Conservation (phyloP, 1,140 invertebrate genomes). For the Pentalonia nigronervosa region DNA sequence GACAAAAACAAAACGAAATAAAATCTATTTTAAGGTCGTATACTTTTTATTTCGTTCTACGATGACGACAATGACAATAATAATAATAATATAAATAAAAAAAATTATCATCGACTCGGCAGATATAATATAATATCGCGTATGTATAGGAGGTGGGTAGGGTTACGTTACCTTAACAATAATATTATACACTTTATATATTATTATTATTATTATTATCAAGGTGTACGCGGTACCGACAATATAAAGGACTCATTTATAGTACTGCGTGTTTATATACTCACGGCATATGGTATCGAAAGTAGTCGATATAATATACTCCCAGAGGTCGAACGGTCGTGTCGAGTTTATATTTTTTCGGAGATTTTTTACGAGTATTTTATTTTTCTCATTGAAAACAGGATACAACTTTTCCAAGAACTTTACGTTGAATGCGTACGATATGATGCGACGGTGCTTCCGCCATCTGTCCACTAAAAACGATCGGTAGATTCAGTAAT, state of each 20-base stretch:
- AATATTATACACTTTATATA: neutral
- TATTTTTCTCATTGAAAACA: slow-evolving; percentile 77
- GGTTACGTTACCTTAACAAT: neutral
- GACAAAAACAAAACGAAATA: neutral
- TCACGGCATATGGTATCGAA: slow-evolving; percentile 85
- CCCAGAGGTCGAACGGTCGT: slow-evolving; percentile 61
- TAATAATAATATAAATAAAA: slow-evolving; percentile 7
- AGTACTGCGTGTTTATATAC: slow-evolving; percentile 51
- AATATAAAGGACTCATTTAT: neutral
- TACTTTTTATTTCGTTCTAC: neutral
- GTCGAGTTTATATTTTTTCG: slow-evolving; percentile 61
- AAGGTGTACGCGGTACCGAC: neutral
- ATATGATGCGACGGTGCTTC: slow-evolving; percentile 72
- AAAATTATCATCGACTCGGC: neutral
- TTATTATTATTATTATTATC: neutral
- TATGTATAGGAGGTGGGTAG: no score
- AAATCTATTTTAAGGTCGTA: slow-evolving; percentile 15
- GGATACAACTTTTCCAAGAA: slow-evolving; percentile 80
- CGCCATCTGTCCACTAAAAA: slow-evolving; percentile 67
- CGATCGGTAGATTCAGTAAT: neutral
- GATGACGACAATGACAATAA: no score
- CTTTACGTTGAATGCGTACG: slow-evolving; percentile 83
- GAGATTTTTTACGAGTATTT: slow-evolving; percentile 66
- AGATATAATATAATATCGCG: no score
- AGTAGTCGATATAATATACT: slow-evolving; percentile 72